phyloP scores from a whole-genome alignment of 2,888 invertebrate genomes.

The Seira ritae region DNA sequence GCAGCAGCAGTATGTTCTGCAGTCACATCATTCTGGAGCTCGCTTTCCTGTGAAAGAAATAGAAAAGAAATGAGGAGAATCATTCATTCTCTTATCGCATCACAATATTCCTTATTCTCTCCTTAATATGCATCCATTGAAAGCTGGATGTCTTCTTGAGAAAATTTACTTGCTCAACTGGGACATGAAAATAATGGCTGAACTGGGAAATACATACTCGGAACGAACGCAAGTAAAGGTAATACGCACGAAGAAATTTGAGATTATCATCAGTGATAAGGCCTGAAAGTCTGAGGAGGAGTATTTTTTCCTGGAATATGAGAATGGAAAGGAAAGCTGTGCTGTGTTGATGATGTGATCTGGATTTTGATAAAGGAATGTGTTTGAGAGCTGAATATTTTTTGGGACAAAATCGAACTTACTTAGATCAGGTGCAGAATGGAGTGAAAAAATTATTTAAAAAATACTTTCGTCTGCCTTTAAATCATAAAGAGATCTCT shows the following conservation, averaged over 20 bases:
- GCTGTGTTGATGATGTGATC: conserved; percentile 21
- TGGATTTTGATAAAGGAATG: conserved; percentile 5
- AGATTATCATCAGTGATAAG: conserved; percentile 56
- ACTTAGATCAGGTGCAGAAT: neutral
- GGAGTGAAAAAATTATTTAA: neutral
- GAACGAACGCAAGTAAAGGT: neutral
- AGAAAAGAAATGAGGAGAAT: conserved; percentile 48
- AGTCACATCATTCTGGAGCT: conserved; percentile 38
- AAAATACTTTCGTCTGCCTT: conserved; percentile 27
- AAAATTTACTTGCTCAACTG: neutral
- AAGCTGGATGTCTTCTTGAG: conserved; percentile 12
- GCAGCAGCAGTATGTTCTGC: neutral
- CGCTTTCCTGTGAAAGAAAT: conserved; percentile 22
- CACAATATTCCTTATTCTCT: conserved; percentile 27
- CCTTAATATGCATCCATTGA: conserved; percentile 40
- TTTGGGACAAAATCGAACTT: neutral
- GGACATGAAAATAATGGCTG: conserved; percentile 3
- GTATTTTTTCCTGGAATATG: neutral
- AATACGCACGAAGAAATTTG: neutral
- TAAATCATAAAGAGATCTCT: conserved; percentile 43
- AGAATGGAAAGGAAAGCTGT: neutral
- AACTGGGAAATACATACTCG: neutral
- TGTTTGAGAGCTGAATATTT: conserved; percentile 6
- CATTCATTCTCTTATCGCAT: conserved; percentile 40
- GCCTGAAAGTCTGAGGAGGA: conserved; percentile 11